Conservation (phyloP, 2,888 invertebrate species). For the Spisula subtruncata region DNA sequence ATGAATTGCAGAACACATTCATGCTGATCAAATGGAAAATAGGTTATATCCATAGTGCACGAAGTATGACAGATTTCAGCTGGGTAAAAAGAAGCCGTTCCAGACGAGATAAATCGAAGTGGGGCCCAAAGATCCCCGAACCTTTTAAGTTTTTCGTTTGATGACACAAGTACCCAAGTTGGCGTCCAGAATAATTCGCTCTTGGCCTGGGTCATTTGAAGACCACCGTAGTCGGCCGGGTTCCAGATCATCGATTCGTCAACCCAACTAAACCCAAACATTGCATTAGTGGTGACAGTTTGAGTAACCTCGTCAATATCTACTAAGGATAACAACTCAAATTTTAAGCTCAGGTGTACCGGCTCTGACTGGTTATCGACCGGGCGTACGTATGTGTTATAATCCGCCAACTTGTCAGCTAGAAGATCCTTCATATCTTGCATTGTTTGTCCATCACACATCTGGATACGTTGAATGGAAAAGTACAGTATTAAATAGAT, state of each 20-base stretch:
- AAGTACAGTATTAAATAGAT: too few species aligned
- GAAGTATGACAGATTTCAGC: neutral
- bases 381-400: neutral
- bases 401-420: neutral
- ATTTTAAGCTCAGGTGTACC: neutral
- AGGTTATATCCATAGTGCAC: neutral
- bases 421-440: neutral
- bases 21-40: slow-evolving; percentile 63
- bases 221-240: neutral
- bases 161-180: neutral
- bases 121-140: neutral
- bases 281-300: neutral
- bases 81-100: neutral
- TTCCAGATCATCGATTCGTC: neutral
- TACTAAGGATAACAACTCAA: neutral
- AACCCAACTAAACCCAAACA: neutral
- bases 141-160: neutral
- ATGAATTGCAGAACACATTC: slow-evolving; percentile 46
- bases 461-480: neutral
- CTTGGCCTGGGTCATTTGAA: neutral
- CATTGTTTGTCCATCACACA: neutral
- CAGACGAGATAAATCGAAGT: neutral
- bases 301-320: neutral
- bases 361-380: neutral
- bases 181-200: neutral